These are phyloP conservation scores for Sarcophaga variegata DNA, from an alignment of 2,888 invertebrate genomes.

Conservation along the genomic window DNA sequence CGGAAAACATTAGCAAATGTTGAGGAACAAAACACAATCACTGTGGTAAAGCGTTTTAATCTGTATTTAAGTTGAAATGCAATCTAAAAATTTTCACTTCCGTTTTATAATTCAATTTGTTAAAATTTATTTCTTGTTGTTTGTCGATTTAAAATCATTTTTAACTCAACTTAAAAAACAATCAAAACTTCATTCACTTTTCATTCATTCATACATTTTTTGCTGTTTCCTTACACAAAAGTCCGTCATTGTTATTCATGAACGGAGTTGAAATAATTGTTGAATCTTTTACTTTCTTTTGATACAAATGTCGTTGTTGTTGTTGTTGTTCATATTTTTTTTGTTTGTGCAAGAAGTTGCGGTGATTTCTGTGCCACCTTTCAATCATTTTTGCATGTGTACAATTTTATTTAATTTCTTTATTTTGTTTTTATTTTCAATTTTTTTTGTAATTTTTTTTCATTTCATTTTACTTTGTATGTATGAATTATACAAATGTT, in stretches of 20 bases:
- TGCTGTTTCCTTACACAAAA: neutral
- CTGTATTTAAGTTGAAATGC: conserved; percentile 10
- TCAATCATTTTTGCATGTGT: neutral
- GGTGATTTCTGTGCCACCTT: conserved; percentile 32
- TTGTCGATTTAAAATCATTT: conserved; percentile 38
- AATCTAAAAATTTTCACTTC: conserved; percentile 59
- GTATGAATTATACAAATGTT: neutral
- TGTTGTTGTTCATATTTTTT: neutral
- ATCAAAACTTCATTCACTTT: conserved; percentile 43
- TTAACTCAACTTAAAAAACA: conserved; percentile 26
- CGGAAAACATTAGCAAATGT: neutral
- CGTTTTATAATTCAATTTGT: conserved; percentile 46
- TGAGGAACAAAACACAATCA: neutral
- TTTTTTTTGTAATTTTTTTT: neutral
- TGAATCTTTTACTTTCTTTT: conserved; percentile 57
- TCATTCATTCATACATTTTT: neutral
- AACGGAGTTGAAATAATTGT: conserved; percentile 19
- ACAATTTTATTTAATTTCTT: neutral
- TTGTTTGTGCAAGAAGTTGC: neutral
- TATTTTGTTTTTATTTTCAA: too few relatives aligned
- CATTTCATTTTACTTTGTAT: neutral
- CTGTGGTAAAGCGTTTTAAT: neutral
- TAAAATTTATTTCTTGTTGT: conserved; percentile 2
- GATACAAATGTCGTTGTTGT: neutral
- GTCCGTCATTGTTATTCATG: conserved; percentile 28